Evolutionary conservation across 2,113 vertebrate genomes (phyloP).

Genomic region (Prinia subflava): DNA sequence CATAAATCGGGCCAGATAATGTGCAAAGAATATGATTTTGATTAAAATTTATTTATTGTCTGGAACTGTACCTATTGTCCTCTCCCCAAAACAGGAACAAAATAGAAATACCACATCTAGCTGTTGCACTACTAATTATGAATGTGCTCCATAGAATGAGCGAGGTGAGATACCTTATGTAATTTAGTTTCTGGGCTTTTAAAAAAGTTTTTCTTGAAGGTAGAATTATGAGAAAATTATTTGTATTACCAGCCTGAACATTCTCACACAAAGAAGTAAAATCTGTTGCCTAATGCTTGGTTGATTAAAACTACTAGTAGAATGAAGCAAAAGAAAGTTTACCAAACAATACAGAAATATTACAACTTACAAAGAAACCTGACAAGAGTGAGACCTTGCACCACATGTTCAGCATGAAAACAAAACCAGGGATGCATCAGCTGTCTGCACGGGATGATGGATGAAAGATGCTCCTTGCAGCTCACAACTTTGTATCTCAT

Average conservation of each 20-base stretch:
- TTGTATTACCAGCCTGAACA: background rate
- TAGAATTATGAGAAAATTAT: background rate
- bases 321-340: background rate
- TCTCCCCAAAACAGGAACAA: background rate
- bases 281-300: background rate
- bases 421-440: background rate
- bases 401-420: background rate
- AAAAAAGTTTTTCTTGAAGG: background rate
- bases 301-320: background rate
- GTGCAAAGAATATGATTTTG: background rate
- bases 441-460: background rate
- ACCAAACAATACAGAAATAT: background rate
- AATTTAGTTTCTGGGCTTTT: background rate
- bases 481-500: background rate
- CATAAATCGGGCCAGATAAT: background rate
- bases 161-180: background rate
- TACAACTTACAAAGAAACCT: background rate
- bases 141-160: background rate
- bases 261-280: background rate
- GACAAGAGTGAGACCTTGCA: background rate
- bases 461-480: background rate
- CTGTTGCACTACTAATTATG: background rate
- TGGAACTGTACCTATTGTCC: background rate
- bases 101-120: background rate
- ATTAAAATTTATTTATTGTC: background rate